phyloP scores from a whole-genome alignment of 2,888 invertebrate species.

The Orthonychiurus folsomi region DNA sequence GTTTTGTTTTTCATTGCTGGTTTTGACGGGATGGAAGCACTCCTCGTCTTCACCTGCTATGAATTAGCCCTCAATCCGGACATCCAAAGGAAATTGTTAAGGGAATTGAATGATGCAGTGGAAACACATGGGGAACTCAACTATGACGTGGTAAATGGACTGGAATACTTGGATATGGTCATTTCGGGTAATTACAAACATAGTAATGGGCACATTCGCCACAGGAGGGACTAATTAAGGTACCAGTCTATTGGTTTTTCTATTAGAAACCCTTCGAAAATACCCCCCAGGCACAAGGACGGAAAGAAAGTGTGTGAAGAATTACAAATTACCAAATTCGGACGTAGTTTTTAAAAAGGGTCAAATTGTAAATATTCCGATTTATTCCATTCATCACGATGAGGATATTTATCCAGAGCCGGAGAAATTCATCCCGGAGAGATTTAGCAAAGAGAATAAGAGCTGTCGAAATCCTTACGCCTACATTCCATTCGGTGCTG shows the following conservation, averaged over 20 bases:
- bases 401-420: slow-evolving; percentile 52
- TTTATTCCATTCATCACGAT: slow-evolving; percentile 53
- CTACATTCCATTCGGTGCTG: slow-evolving; percentile 52
- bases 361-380: slow-evolving; percentile 50
- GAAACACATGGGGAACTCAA: slow-evolving; percentile 15
- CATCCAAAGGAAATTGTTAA: not conserved
- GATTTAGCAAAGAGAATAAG: slow-evolving; percentile 54
- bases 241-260: not conserved
- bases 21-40: slow-evolving; percentile 47
- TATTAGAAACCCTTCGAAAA: slow-evolving; percentile 46
- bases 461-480: slow-evolving; percentile 47
- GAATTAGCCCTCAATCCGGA: slow-evolving; percentile 2
- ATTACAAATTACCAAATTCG: slow-evolving; percentile 49
- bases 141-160: not conserved
- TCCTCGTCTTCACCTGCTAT: not conserved
- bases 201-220: not conserved
- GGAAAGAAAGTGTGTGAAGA: slow-evolving; percentile 43
- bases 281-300: slow-evolving; percentile 47
- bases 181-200: not conserved
- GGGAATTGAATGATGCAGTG: not conserved
- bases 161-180: not conserved
- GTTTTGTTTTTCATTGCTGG: slow-evolving; percentile 48
- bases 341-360: slow-evolving; percentile 50
- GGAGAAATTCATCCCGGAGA: slow-evolving; percentile 52
- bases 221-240: no score